Evolutionary conservation across 2,888 invertebrate genomes (phyloP).

Genomic region (Orchesellides sinensis): DNA sequence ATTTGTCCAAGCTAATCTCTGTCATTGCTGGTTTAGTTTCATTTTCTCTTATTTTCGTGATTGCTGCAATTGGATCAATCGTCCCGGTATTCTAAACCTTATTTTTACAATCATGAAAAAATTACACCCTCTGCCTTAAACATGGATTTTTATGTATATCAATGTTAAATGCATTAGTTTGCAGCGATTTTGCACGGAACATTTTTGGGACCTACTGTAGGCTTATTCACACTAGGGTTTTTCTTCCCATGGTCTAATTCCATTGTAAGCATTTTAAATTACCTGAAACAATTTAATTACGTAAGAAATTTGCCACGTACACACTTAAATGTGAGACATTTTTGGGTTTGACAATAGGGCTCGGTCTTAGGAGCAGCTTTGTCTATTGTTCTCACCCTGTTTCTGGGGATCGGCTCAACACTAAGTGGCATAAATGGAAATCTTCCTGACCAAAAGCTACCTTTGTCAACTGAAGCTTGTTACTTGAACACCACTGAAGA

Average conservation of each 20-base stretch:
- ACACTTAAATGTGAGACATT: constrained; percentile 41
- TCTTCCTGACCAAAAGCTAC: constrained; percentile 61
- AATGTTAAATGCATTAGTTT: no score
- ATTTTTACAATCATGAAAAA: not conserved
- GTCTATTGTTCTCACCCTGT: constrained; percentile 40
- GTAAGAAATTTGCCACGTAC: not conserved
- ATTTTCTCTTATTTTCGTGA: constrained; percentile 89
- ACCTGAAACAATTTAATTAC: no score
- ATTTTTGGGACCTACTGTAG: constrained; percentile 91
- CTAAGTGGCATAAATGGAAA: constrained; percentile 48
- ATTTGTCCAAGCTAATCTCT: constrained; percentile 84
- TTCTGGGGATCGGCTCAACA: constrained; percentile 59
- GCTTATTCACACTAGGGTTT: constrained; percentile 91
- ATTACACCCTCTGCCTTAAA: not conserved
- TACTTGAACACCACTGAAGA: constrained; percentile 3
- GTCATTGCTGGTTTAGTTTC: constrained; percentile 85
- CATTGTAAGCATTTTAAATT: constrained; percentile 79
- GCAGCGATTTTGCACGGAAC: constrained; percentile 93
- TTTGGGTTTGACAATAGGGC: constrained; percentile 25
- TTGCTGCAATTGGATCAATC: constrained; percentile 91
- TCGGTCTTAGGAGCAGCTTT: constrained; percentile 54
- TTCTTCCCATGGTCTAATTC: constrained; percentile 91
- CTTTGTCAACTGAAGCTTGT: constrained; percentile 28
- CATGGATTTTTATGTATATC: not conserved
- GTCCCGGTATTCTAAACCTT: constrained; percentile 81